These are phyloP conservation scores for Neomorphus geoffroyi DNA, from an alignment of 2,797 vertebrate species.

Conservation along the genomic window DNA sequence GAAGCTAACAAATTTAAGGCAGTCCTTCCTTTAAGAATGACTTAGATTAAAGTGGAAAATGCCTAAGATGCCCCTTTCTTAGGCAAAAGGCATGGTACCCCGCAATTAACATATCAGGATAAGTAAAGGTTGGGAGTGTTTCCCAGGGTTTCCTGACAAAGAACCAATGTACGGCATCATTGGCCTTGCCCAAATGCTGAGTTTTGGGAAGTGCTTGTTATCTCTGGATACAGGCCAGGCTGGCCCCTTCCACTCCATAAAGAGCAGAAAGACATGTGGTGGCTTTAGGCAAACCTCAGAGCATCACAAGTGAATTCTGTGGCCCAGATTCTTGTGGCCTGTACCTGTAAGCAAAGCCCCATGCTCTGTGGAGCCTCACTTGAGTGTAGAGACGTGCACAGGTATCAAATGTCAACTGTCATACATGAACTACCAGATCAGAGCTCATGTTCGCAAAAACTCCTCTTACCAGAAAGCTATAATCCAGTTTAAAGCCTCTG, in stretches of 20 bases:
- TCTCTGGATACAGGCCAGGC: not conserved
- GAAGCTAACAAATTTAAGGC: not conserved
- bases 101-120: not conserved
- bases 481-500: conserved; percentile 47
- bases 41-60: not conserved
- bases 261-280: not conserved
- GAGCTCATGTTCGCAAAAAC: not conserved
- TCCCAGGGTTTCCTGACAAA: not conserved
- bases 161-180: not conserved
- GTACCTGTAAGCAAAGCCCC: not conserved
- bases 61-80: not conserved
- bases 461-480: conserved; percentile 21
- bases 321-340: not conserved
- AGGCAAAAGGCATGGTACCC: not conserved
- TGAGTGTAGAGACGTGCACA: not conserved
- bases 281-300: not conserved
- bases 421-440: not conserved
- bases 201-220: conserved; percentile 13
- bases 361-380: not conserved
- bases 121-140: not conserved
- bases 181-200: not conserved
- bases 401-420: not conserved
- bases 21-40: not conserved
- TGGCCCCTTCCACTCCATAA: not conserved
- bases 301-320: not conserved